Evolutionary conservation across 2,888 invertebrate species (phyloP), one percentile per base, ranked within the genome.

Genomic region (Oscheius sp.): DNA sequence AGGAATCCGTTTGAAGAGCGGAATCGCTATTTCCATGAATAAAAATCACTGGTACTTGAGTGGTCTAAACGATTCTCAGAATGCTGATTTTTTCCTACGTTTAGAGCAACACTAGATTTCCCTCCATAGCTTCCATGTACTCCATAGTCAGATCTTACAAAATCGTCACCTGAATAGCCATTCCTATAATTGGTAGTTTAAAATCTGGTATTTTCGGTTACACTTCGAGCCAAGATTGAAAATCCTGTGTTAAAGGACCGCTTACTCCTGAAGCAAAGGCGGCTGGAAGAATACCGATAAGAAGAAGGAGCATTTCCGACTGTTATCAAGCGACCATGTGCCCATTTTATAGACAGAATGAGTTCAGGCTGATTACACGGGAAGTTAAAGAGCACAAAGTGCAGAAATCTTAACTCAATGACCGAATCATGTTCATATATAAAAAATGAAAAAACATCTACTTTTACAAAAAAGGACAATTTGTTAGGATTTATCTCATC

Each of bases 121-220:
- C 79, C 79, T 24, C 79, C 79, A 56, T 73, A 77, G 54, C 75
- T 75, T 68, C 77, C 79, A 12, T 77, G 74, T 4, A 71, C 75
- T 20, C 72, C 73, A 51, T 73, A 70, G 54, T 79, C 77, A 2
- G 62, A 24, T 14, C 77, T 64, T 8, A 68, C 72, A 26, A 74
- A 77, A 54, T 75, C 71, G 50, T 77, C 75, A 2, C 64, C 59
- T 2, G 64, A 56, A 68, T 75, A 77, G 33, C 71, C 73, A 28
- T 77, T 77, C 8, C 32, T 17, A 73, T 69, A 28, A 24, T 14
- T n/a, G n/a, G n/a, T n/a, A n/a, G n/a, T n/a, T n/a, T n/a, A 20
- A 5, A 8, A 32, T 30, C 4, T 14, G 32, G 28, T 22, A 65
- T 64, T 2, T 26, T n/a, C n/a, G n/a, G n/a, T 6, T 44, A 74